Conservation (phyloP, 2,888 invertebrate genomes). For the Drosophila lacicola region DNA sequence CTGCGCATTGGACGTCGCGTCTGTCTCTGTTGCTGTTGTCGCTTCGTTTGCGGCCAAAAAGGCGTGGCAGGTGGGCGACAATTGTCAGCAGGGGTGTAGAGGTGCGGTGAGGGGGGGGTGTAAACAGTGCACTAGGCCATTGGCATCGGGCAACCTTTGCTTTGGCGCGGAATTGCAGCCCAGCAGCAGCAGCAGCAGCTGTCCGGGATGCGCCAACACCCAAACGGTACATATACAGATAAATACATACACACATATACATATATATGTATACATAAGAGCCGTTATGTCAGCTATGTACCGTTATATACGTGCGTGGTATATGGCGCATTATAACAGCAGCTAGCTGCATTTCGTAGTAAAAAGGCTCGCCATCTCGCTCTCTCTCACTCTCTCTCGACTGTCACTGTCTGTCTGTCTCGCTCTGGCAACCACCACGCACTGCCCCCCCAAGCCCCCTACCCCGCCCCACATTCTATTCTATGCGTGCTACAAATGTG, state of each 20-base stretch:
- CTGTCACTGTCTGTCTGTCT: constrained; percentile 10
- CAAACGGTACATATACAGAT: background rate
- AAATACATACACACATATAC: constrained; percentile 8
- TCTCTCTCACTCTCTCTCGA: background rate
- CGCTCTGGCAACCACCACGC: background rate
- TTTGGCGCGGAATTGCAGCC: constrained; percentile 62
- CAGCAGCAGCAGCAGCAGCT: constrained; percentile 34
- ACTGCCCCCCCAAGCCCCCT: background rate
- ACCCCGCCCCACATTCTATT: background rate
- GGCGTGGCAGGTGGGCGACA: constrained; percentile 39
- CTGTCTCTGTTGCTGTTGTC: constrained; percentile 7
- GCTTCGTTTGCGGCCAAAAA: constrained; percentile 26
- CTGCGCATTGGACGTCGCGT: constrained; percentile 55
- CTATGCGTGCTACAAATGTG: constrained; percentile 10
- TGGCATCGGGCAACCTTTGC: constrained; percentile 74
- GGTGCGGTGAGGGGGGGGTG: constrained; percentile 6
- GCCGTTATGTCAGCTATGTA: constrained; percentile 45
- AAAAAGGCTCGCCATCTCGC: constrained; percentile 33
- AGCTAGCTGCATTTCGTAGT: constrained; percentile 63
- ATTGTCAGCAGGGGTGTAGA: background rate
- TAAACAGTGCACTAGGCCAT: constrained; percentile 76
- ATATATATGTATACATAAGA: constrained; percentile 14
- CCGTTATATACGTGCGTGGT: constrained; percentile 21
- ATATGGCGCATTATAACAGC: constrained; percentile 41
- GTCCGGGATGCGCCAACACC: constrained; percentile 33